Conservation (phyloP, 2,113 vertebrate species). For the Tragelaphus strepsiceros region DNA sequence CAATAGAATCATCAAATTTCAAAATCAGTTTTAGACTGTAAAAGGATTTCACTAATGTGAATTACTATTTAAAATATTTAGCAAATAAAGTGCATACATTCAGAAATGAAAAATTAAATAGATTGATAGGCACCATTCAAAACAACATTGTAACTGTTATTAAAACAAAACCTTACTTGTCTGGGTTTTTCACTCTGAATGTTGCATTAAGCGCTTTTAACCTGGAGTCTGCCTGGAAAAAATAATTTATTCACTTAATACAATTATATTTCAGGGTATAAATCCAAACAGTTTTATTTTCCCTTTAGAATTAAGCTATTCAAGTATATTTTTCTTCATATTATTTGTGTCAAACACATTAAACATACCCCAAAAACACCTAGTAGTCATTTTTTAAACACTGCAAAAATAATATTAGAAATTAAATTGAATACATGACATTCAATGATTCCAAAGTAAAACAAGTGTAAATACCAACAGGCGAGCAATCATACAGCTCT, state of each 20-base stretch:
- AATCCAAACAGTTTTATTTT: conserved; percentile 73
- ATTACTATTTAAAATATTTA: conserved; percentile 55
- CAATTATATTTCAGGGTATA: conserved; percentile 77
- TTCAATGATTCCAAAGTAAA: conserved; percentile 17
- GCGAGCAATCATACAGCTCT: neutral
- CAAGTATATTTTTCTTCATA: conserved; percentile 46
- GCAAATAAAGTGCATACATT: conserved; percentile 72
- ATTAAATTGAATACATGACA: neutral
- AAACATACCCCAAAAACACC: neutral
- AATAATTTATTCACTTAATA: conserved; percentile 80
- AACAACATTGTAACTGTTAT: conserved; percentile 69
- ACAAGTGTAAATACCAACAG: neutral
- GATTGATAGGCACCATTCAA: conserved; percentile 68
- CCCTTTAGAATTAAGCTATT: conserved; percentile 65
- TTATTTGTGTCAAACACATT: conserved; percentile 45
- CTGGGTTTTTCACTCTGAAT: conserved; percentile 97
- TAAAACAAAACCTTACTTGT: conserved; percentile 89
- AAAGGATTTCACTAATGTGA: conserved; percentile 43
- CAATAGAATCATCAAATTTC: conserved; percentile 49
- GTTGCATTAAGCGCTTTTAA: conserved; percentile 96
- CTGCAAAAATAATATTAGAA: conserved; percentile 8
- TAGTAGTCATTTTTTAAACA: conserved; percentile 34
- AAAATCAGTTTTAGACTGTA: conserved; percentile 56
- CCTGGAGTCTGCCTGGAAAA: conserved; percentile 94
- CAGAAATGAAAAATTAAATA: conserved; percentile 74